Evolutionary conservation across 2,113 vertebrate genomes (phyloP).

Genomic region (Sisor rabdophorus): DNA sequence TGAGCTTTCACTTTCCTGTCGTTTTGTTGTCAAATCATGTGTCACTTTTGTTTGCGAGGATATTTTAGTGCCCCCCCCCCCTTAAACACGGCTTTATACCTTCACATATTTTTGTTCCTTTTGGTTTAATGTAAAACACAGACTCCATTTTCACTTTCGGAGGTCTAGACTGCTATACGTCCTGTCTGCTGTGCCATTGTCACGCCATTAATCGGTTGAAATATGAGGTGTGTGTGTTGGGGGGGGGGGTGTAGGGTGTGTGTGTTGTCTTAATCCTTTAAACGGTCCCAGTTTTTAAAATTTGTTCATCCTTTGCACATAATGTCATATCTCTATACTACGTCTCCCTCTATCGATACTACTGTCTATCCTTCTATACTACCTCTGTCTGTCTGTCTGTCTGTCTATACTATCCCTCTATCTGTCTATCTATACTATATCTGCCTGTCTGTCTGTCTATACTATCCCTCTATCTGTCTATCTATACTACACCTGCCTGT

Average conservation of each 20-base stretch:
- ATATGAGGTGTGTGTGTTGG: slow-evolving; percentile 25
- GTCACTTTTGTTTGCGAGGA: slow-evolving; percentile 8
- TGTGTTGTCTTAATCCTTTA: slow-evolving; percentile 16
- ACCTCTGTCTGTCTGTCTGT: no score
- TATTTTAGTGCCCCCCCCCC: not conserved
- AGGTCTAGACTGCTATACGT: slow-evolving; percentile 6
- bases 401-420: no score
- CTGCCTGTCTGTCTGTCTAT: no score
- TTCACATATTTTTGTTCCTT: not conserved
- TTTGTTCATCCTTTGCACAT: not conserved
- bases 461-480: no score
- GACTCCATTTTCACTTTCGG: not conserved
- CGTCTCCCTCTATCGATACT: no score
- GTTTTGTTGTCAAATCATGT: slow-evolving; percentile 3
- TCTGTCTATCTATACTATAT: no score
- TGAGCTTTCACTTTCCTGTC: not conserved
- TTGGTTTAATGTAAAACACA: slow-evolving; percentile 2
- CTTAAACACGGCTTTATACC: not conserved
- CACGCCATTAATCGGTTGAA: slow-evolving; percentile 38
- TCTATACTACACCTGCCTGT: no score
- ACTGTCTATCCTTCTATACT: no score
- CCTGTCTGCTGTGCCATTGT: slow-evolving; percentile 32
- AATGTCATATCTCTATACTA: no score
- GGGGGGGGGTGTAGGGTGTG: slow-evolving; percentile 37
- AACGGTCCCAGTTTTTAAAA: not conserved